Conservation (phyloP, 2,113 vertebrate genomes). For the Sceloporus undulatus region DNA sequence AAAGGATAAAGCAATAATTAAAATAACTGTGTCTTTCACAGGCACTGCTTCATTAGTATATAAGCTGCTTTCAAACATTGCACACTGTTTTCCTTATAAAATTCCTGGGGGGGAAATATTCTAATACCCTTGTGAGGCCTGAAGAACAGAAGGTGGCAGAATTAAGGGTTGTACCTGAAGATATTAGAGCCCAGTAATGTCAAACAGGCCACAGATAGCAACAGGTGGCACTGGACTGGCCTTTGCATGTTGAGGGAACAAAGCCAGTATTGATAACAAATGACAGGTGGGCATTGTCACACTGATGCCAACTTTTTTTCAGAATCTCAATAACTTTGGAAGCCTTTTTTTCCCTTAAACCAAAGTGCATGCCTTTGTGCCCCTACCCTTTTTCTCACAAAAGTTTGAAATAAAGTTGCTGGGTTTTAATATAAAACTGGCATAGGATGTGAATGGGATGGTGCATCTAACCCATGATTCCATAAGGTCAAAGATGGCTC, state of each 20-base stretch:
- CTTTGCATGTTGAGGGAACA: background rate
- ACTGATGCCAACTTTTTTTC: background rate
- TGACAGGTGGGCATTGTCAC: background rate
- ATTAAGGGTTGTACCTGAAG: background rate
- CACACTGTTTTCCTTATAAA: background rate
- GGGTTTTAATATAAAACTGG: too few species aligned
- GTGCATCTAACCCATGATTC: too few species aligned
- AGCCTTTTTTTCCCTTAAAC: too few species aligned
- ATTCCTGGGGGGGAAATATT: background rate
- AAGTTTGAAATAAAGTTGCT: too few species aligned
- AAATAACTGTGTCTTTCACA: slow-evolving; percentile 38
- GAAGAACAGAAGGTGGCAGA: background rate
- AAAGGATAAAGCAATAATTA: slow-evolving; percentile 43
- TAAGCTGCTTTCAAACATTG: background rate
- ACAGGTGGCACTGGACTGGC: background rate
- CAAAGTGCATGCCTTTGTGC: too few species aligned
- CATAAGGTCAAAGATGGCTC: too few species aligned
- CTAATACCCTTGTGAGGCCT: background rate
- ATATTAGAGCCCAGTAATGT: background rate
- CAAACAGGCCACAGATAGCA: too few species aligned
- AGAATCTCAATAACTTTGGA: background rate
- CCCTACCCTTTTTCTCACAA: too few species aligned
- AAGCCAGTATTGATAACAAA: background rate
- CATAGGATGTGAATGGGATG: too few species aligned
- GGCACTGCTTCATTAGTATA: slow-evolving; percentile 23